These are phyloP conservation scores for Melopsittacus undulatus DNA, from an alignment of 2,797 vertebrate genomes.

Conservation along the genomic window DNA sequence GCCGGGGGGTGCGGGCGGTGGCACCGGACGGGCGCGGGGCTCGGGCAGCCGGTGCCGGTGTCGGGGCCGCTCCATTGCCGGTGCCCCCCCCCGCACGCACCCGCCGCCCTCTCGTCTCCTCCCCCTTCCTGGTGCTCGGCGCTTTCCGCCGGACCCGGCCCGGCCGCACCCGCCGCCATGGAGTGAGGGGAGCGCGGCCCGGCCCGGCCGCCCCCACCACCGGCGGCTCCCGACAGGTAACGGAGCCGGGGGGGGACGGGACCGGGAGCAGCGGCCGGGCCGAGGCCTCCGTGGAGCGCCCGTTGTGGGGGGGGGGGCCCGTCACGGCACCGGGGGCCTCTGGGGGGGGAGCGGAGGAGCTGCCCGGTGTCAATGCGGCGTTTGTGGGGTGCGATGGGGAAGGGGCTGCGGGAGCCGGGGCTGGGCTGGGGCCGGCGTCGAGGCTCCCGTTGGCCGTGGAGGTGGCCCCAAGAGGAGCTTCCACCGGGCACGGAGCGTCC, in stretches of 20 bases:
- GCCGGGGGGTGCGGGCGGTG: background rate
- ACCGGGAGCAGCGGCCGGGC: no score
- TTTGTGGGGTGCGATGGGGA: background rate
- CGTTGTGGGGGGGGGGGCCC: background rate
- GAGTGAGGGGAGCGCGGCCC: background rate
- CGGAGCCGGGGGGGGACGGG: background rate
- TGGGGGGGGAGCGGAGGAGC: background rate
- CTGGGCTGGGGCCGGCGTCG: background rate
- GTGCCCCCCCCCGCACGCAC: background rate
- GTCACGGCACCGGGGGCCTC: no score
- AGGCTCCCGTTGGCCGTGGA: no score
- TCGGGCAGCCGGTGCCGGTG: no score
- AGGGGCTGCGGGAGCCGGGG: background rate
- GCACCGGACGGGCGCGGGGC: background rate
- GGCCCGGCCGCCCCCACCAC: background rate
- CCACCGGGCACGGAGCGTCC: background rate
- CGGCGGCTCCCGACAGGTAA: conserved; percentile 4
- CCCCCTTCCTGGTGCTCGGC: conserved; percentile 16
- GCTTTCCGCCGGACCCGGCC: background rate
- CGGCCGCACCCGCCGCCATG: background rate
- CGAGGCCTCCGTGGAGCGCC: no score
- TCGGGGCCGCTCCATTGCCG: background rate
- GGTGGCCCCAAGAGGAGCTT: background rate
- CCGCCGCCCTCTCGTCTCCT: background rate
- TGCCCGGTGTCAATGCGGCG: background rate